These are phyloP conservation scores for Thamnophis sirtalis DNA, from an alignment of 2,113 vertebrate species.

Conservation along the genomic window DNA sequence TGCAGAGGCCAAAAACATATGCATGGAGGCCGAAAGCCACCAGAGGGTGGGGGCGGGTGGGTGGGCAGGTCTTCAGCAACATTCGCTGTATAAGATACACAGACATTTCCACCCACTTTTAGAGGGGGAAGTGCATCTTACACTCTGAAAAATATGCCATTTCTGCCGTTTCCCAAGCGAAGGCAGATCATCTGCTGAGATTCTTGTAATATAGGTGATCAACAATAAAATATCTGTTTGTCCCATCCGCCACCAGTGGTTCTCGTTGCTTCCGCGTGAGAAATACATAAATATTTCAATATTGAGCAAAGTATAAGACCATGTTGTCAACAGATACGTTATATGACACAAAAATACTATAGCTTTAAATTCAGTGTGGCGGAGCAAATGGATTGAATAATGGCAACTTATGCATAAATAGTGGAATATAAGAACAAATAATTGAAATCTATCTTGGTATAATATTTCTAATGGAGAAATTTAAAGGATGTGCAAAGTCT, in stretches of 20 bases:
- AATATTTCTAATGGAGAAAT: background rate
- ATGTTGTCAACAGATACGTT: background rate
- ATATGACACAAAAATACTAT: background rate
- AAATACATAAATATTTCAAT: background rate
- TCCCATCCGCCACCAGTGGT: background rate
- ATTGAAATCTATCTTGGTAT: background rate
- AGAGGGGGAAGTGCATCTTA: too few relatives aligned
- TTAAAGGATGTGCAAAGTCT: background rate
- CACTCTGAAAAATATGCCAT: too few relatives aligned
- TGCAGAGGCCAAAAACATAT: too few relatives aligned
- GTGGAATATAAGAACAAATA: background rate
- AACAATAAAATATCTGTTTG: background rate
- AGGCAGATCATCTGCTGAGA: background rate
- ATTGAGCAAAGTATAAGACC: background rate
- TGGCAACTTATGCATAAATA: background rate
- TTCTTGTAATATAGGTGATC: background rate
- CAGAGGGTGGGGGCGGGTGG: too few relatives aligned
- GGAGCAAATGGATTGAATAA: background rate
- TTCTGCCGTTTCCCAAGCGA: background rate
- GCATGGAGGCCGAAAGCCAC: too few relatives aligned
- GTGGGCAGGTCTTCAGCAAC: too few relatives aligned
- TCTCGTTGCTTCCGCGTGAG: background rate
- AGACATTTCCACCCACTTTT: too few relatives aligned
- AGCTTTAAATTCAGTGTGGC: background rate
- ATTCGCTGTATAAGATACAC: too few relatives aligned